phyloP scores from a whole-genome alignment of 2,797 vertebrate species.

The Cottoperca gobio region DNA sequence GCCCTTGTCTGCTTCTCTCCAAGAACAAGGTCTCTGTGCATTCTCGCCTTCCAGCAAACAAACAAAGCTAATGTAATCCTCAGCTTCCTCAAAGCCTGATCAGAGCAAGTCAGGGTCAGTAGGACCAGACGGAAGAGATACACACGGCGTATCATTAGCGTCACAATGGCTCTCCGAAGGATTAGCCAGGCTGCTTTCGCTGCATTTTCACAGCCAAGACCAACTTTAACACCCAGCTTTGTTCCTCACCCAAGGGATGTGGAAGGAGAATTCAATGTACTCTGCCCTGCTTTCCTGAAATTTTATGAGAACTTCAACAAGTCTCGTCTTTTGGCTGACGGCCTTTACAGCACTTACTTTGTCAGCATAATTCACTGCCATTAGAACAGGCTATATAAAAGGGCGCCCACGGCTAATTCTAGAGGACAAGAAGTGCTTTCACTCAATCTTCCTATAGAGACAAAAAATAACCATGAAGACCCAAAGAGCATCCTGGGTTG shows the following conservation, averaged over 20 bases:
- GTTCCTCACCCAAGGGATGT: slow-evolving; percentile 22
- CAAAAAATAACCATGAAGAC: slow-evolving; percentile 7
- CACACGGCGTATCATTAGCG: slow-evolving; percentile 66
- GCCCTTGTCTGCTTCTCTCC: slow-evolving; percentile 56
- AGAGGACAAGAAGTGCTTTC: slow-evolving; percentile 47
- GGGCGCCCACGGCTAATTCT: slow-evolving; percentile 51
- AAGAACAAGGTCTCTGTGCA: slow-evolving; percentile 43
- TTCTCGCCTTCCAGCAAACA: slow-evolving; percentile 61
- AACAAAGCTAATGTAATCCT: slow-evolving; percentile 77
- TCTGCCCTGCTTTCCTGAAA: slow-evolving; percentile 32
- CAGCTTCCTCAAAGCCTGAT: slow-evolving; percentile 60
- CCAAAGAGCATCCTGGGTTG: background rate
- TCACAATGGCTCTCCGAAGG: slow-evolving; percentile 51
- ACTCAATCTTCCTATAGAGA: slow-evolving; percentile 35
- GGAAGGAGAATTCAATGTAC: slow-evolving; percentile 34
- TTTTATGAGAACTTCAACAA: slow-evolving; percentile 41
- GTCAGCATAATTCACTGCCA: slow-evolving; percentile 71
- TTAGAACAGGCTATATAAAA: slow-evolving; percentile 55
- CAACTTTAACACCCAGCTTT: slow-evolving; percentile 50
- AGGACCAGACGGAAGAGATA: slow-evolving; percentile 45
- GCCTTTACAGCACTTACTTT: slow-evolving; percentile 60
- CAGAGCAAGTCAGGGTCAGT: slow-evolving; percentile 60
- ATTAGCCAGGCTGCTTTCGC: slow-evolving; percentile 61
- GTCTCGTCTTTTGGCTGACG: slow-evolving; percentile 47
- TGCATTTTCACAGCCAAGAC: slow-evolving; percentile 54